These are phyloP conservation scores for Dynastes grantii DNA, from an alignment of 2,888 invertebrate genomes.

Conservation along the genomic window DNA sequence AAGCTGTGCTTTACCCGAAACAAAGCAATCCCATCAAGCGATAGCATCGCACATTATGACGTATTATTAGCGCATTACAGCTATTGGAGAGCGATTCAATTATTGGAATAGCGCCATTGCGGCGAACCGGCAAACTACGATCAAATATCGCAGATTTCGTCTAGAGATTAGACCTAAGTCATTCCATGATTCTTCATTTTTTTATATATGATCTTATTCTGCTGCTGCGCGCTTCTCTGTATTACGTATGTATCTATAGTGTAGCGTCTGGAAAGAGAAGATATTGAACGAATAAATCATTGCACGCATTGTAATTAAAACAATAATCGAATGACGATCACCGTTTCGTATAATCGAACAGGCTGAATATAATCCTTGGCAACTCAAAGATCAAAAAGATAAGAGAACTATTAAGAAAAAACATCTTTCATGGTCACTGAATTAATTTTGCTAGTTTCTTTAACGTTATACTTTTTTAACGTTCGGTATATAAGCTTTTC, in stretches of 20 bases:
- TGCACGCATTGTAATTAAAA: too few relatives aligned
- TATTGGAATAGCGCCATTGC: conserved; percentile 71
- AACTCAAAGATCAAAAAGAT: too few relatives aligned
- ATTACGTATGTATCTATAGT: too few relatives aligned
- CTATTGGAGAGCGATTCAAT: conserved; percentile 73
- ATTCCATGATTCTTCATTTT: conserved; percentile 45
- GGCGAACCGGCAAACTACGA: conserved; percentile 68
- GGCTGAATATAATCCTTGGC: too few relatives aligned
- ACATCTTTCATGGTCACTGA: too few relatives aligned
- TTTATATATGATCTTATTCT: conserved; percentile 5
- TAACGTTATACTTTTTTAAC: too few relatives aligned
- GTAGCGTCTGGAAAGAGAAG: background rate
- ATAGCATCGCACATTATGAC: conserved; percentile 72
- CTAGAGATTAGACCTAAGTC: conserved; percentile 56
- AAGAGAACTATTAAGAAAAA: too few relatives aligned
- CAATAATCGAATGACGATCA: too few relatives aligned
- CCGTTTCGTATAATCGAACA: too few relatives aligned
- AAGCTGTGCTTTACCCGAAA: conserved; percentile 66
- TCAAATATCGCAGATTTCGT: conserved; percentile 65
- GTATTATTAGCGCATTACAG: conserved; percentile 73
- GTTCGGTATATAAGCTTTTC: too few relatives aligned
- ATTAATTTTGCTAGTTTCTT: too few relatives aligned
- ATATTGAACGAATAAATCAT: background rate
- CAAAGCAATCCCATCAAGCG: conserved; percentile 72
- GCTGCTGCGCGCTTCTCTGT: background rate